phyloP scores from a whole-genome alignment of 2,797 vertebrate genomes.

The Coregonus suidteri region DNA sequence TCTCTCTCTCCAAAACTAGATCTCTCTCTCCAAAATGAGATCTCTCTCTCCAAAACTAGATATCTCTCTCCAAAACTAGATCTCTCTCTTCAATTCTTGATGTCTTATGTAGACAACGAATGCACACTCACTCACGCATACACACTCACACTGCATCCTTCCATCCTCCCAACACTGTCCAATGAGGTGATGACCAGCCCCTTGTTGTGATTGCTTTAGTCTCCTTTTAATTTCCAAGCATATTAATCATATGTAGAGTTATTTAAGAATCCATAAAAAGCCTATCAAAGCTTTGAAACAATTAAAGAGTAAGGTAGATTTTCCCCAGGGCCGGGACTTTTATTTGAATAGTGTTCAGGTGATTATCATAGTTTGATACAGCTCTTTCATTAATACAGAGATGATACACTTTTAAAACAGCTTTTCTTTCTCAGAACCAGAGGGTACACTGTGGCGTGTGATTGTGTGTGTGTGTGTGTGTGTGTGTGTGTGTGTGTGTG shows the following conservation, averaged over 20 bases:
- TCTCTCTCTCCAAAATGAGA: too few relatives aligned
- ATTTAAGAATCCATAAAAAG: conserved; percentile 99
- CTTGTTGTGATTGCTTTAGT: conserved; percentile 99
- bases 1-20: too few relatives aligned
- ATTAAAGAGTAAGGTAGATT: conserved; percentile 99
- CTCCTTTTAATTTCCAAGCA: conserved; percentile 99
- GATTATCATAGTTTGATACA: conserved; percentile 98
- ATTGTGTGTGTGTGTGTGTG: too few relatives aligned
- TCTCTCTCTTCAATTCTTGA: not conserved
- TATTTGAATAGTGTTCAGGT: conserved; percentile 99
- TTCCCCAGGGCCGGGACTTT: conserved; percentile 98
- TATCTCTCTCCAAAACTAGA: too few relatives aligned
- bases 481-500: too few relatives aligned
- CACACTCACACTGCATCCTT: conserved; percentile 82
- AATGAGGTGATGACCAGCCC: conserved; percentile 99
- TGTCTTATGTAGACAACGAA: conserved; percentile 22
- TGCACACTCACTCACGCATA: conserved; percentile 22
- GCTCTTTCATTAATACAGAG: conserved; percentile 90
- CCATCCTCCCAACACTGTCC: conserved; percentile 85
- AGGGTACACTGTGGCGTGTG: too few relatives aligned
- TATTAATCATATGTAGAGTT: conserved; percentile 99
- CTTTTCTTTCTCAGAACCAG: conserved; percentile 67
- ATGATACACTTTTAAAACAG: conserved; percentile 79
- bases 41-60: too few relatives aligned
- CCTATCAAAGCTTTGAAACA: conserved; percentile 92